A percentile compares a stretch with the other conserved stretches of the same genome.
phyloP scores from a whole-genome alignment of 1,140 invertebrate genomes.

The Chrysopa pallens region DNA sequence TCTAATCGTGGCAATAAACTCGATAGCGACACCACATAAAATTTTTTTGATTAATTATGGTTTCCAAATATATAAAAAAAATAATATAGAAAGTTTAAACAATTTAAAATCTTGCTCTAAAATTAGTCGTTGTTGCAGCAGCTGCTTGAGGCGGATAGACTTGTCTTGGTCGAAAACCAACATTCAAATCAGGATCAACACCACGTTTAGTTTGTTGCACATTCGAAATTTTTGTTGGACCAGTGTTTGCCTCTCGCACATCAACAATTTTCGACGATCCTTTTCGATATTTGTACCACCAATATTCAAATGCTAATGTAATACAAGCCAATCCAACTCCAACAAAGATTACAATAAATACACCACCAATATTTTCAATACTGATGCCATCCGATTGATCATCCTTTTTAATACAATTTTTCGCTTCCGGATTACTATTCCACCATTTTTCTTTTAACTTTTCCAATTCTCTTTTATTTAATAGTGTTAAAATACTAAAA shows the following conservation, averaged over 20 bases:
- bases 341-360: slow-evolving; percentile 91
- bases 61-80: no score
- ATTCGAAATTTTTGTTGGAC: neutral
- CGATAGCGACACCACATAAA: no score
- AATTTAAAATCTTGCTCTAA: slow-evolving; percentile 9
- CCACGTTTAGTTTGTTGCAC: neutral
- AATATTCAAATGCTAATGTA: slow-evolving; percentile 86
- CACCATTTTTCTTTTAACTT: slow-evolving; percentile 92
- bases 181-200: slow-evolving; percentile 3
- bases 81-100: neutral
- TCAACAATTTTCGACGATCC: slow-evolving; percentile 30
- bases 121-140: neutral
- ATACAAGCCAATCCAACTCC: slow-evolving; percentile 82
- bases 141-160: neutral
- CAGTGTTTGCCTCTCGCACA: slow-evolving; percentile 24
- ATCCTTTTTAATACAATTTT: slow-evolving; percentile 70
- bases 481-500: slow-evolving; percentile 70
- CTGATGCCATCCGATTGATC: slow-evolving; percentile 92
- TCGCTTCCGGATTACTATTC: slow-evolving; percentile 64
- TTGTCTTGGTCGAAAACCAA: slow-evolving; percentile 8
- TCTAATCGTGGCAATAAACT: no score
- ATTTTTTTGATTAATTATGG: no score
- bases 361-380: slow-evolving; percentile 93
- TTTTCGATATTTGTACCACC: slow-evolving; percentile 71
- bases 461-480: slow-evolving; percentile 84